Conservation (phyloP, 2,888 invertebrate genomes). For the Tortricodes alternella region DNA sequence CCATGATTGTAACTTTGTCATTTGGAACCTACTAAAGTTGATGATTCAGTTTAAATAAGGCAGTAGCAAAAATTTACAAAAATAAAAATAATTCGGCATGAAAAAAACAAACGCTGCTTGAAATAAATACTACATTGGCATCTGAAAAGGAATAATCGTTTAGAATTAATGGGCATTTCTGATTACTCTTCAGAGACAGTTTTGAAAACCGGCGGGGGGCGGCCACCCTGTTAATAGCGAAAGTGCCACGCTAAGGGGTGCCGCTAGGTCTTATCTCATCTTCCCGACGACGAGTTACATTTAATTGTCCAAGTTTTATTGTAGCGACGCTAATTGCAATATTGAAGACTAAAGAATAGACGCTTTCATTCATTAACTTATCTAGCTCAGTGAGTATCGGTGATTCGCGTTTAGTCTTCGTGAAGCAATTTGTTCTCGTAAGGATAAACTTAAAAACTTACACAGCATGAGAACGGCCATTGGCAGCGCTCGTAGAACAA, state of each 20-base stretch:
- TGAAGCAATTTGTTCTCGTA: conserved; percentile 31
- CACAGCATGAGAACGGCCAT: conserved; percentile 48
- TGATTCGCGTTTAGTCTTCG: conserved; percentile 1
- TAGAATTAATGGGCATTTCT: conserved; percentile 55
- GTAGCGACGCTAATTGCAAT: conserved; percentile 69
- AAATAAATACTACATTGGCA: neutral
- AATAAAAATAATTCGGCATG: neutral
- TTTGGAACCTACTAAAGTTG: too few relatives aligned
- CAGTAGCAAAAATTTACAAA: too few relatives aligned
- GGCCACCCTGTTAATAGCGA: conserved; percentile 71
- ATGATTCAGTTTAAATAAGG: too few relatives aligned
- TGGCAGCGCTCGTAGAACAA: conserved; percentile 59
- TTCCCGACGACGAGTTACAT: conserved; percentile 70
- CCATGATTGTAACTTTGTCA: too few relatives aligned
- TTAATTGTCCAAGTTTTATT: conserved; percentile 81
- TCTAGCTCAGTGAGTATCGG: neutral
- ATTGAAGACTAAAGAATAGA: conserved; percentile 61
- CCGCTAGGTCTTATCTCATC: conserved; percentile 72
- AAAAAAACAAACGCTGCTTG: neutral
- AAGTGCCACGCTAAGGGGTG: conserved; percentile 66
- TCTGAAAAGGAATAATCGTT: conserved; percentile 21
- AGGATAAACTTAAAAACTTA: conserved; percentile 62
- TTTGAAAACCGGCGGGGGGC: conserved; percentile 50
- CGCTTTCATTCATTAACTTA: conserved; percentile 53
- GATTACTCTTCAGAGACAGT: conserved; percentile 54